Evolutionary conservation across 2,797 vertebrate genomes (phyloP).

Genomic region (Oophaga sylvatica): DNA sequence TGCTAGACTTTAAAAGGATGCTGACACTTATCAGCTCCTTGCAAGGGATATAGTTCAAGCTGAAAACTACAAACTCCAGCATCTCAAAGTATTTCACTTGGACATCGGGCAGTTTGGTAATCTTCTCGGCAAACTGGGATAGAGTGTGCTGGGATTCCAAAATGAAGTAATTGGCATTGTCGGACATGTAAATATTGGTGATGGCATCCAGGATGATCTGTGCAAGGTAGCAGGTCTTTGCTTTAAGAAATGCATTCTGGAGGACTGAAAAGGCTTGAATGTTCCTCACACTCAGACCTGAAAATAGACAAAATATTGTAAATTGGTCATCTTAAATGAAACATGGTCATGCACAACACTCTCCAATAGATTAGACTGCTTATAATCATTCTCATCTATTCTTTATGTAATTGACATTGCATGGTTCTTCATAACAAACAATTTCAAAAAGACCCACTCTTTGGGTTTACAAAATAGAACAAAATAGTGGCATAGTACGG

Average conservation of each 20-base stretch:
- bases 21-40: slow-evolving; percentile 98
- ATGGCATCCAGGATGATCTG: slow-evolving; percentile 92
- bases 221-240: slow-evolving; percentile 89
- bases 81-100: slow-evolving; percentile 96
- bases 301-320: slow-evolving; percentile 5
- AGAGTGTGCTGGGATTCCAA: slow-evolving; percentile 94
- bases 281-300: slow-evolving; percentile 93
- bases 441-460: no score
- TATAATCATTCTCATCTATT: background rate
- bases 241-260: slow-evolving; percentile 93
- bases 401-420: no score
- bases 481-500: no score
- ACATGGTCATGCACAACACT: background rate
- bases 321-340: background rate
- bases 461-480: no score
- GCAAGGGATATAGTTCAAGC: slow-evolving; percentile 96
- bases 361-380: background rate
- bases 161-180: slow-evolving; percentile 96
- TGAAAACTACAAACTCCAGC: slow-evolving; percentile 94
- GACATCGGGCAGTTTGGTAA: slow-evolving; percentile 87
- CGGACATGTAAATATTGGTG: slow-evolving; percentile 89
- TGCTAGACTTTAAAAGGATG: slow-evolving; percentile 92
- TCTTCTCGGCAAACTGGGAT: slow-evolving; percentile 94
- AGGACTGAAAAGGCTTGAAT: slow-evolving; percentile 95
- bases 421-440: no score